Evolutionary conservation across 1,140 invertebrate genomes (phyloP), one percentile per base, ranked within the genome.

Genomic region (Apocrypta bakeri): DNA sequence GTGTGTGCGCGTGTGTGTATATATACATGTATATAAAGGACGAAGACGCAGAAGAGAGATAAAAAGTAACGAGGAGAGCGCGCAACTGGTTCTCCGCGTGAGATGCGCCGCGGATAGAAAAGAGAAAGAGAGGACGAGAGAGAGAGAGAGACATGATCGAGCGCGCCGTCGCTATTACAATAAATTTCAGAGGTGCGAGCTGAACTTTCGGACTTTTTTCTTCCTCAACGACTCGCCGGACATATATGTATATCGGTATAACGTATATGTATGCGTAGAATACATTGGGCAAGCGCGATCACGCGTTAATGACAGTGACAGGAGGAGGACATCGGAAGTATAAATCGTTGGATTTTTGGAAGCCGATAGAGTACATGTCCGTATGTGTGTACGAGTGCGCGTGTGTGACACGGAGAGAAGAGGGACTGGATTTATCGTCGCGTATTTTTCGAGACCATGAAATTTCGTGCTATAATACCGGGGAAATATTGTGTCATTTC

Each of bases 401-500:
- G 33, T 9, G 68, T n/a, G 21, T 42, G 17, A 17, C 24, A 1
- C 2, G 63, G 21, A 78, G 33, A 37, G 40, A 42, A 14, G 40
- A 42, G 40, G 40, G 40, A 14, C 40, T 4, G 40, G 12, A 42
- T 14, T 42, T 42, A 11, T 42, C 3, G 12, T 14, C 40, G 40
- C 1, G 7, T 42, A 42, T 14, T 42, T 14, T 42, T 42, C 40
- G 40, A 42, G 40, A 11, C 11, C 40, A 71, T 25, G 42, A 79
- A 71, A 73, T n/a, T 63, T 64, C 40, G 79, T 40, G 69, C 11
- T 64, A 27, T 24, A 73, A 56, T 29, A n/a, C 14, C 8, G 63
- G n/a, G 61, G 31, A 73, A 80, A 80, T 42, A 73, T 66, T 74
- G 56, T 74, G 71, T 74, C 79, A 81, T 24, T 12, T 37, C 79